Evolutionary conservation across 2,113 vertebrate genomes (phyloP).

Genomic region (Protobothrops flavoviridis): DNA sequence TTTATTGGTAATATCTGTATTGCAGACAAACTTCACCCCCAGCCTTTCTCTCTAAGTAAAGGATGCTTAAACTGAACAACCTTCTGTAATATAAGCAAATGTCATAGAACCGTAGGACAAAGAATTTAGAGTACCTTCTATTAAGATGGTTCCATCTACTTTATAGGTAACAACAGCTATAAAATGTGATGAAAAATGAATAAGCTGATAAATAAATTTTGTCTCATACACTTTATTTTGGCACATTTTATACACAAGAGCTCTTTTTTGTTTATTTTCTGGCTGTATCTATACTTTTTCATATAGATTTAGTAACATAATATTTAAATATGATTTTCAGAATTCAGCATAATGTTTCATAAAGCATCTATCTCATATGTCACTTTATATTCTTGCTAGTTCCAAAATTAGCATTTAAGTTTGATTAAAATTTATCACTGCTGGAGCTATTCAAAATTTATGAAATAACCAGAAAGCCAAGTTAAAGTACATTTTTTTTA

Average conservation of each 20-base stretch:
- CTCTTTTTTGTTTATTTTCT: conserved; percentile 41
- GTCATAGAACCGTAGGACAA: conserved; percentile 15
- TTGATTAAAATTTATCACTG: conserved; percentile 4
- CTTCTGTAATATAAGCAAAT: conserved; percentile 31
- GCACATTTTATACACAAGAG: conserved; percentile 39
- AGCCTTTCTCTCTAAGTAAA: background rate
- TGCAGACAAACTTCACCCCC: background rate
- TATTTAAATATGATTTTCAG: conserved; percentile 45
- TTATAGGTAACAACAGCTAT: conserved; percentile 38
- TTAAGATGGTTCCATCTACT: conserved; percentile 41
- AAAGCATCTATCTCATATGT: conserved; percentile 35
- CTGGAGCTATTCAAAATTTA: conserved; percentile 13
- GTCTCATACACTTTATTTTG: conserved; percentile 32
- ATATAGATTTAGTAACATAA: conserved; percentile 35
- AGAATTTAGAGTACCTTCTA: conserved; percentile 41
- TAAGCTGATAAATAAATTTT: conserved; percentile 5
- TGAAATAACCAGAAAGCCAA: conserved; percentile 20
- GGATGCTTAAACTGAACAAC: conserved; percentile 27
- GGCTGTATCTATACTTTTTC: conserved; percentile 44
- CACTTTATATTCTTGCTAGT: conserved; percentile 23
- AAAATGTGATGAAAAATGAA: conserved; percentile 41
- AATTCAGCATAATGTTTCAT: conserved; percentile 32
- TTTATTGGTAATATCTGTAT: conserved; percentile 20
- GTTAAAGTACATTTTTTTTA: conserved; percentile 4
- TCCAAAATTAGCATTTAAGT: conserved; percentile 32